Base-by-base conservation (phyloP, 2,113 vertebrate species). In the Spermophilus dauricus region DNA sequence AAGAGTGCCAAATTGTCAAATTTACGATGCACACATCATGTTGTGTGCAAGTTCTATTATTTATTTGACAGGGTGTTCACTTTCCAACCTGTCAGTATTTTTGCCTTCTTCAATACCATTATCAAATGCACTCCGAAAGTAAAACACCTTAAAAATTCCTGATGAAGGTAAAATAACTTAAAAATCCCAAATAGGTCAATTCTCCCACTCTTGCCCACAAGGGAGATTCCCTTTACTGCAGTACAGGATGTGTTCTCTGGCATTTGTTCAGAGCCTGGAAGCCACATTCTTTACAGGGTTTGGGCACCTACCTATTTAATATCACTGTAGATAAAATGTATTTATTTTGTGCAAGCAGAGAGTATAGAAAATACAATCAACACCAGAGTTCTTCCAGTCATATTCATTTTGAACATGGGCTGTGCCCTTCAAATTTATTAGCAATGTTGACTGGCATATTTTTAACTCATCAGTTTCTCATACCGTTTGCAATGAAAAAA, bases 111-210 rank as follows among this genome's bases (percentile, higher is more conserved):
- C 45, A 76, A 48, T 30, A 63, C 30, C 16, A 89, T 76, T 63
- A 58, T 53, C 48, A 89, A 95, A 91, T 11, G 39, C 56, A 65
- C 89, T 87, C 26, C 69, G 48, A 97, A 91, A 65, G 58, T 91
- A 89, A 85, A 91, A 45, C 13, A 53, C 61, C 18, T 70, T 58
- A 89, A 73, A 89, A 39, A 26, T 45, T 78, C 17, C 65, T 61
- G 82, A 22, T 75, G 42, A 97, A 91, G 65, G 65, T 91, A 88
- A 81, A 89, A 53, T 12, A 45, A 75, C 20, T 75, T 58, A 86
- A 72, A 91, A 45, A 22, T 45, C 34, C 70, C 37, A 20, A 92
- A 81, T 12, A 86, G 75, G 56, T 77, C 63, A 76, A 30, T 8
- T 8, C 37, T 63, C 82, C 65, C 32, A 51, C 7, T 11, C 24